Percentiles rank a stretch among this genome's conserved stretches.
Conservation (phyloP, 2,888 invertebrate genomes). For the Hymenopus coronatus region DNA sequence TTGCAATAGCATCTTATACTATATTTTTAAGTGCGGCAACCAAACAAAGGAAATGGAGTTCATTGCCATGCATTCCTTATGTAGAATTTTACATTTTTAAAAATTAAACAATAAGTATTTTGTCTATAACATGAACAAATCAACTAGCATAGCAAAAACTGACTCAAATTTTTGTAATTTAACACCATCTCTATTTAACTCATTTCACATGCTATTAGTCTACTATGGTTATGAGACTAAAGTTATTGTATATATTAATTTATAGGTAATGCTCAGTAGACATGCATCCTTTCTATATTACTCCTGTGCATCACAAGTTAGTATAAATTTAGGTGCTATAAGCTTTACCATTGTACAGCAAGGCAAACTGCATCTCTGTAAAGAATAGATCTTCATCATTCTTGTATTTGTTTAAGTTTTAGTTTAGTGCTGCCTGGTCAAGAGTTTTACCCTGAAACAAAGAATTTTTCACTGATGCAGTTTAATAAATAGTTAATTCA, state of each 20-base stretch:
- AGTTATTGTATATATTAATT: background rate
- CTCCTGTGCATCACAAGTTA: background rate
- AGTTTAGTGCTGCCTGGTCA: background rate
- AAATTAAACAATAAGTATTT: too few species aligned
- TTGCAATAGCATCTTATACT: too few species aligned
- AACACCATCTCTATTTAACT: background rate
- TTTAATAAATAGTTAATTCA: background rate
- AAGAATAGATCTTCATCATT: background rate
- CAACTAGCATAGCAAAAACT: background rate
- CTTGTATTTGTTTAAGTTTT: background rate
- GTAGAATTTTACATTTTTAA: too few species aligned
- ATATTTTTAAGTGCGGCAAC: too few species aligned
- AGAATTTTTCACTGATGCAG: background rate
- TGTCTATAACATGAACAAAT: too few species aligned
- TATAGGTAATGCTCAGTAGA: background rate
- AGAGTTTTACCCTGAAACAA: background rate
- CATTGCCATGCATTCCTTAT: too few species aligned
- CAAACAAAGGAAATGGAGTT: too few species aligned
- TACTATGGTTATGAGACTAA: background rate
- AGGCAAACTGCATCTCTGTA: background rate
- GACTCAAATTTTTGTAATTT: too few species aligned
- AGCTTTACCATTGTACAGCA: background rate
- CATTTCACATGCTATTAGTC: background rate
- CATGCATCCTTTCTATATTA: background rate
- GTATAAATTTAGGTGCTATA: background rate